Percentiles rank a stretch among this genome's conserved stretches.
These are phyloP conservation scores for Platycheirus rosarum DNA, from an alignment of 2,888 invertebrate species.

Conservation along the genomic window DNA sequence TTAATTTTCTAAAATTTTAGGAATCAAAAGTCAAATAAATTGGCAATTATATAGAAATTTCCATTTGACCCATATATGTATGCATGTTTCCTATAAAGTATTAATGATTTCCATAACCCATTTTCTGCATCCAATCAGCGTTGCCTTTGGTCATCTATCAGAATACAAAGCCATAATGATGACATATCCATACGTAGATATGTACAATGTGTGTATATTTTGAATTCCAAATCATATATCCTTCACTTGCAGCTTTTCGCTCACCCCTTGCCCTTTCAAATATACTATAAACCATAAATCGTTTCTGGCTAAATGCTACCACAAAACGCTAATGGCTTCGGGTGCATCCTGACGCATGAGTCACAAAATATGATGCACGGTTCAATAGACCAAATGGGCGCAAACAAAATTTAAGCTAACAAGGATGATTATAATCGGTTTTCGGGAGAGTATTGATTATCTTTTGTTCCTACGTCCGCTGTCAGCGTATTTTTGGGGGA, in stretches of 20 bases:
- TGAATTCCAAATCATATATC: slow-evolving; percentile 43
- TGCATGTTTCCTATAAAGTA: neutral
- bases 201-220: slow-evolving; percentile 4
- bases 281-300: slow-evolving; percentile 53
- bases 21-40: no score
- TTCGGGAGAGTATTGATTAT: no score
- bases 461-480: no score
- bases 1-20: no score
- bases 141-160: slow-evolving; percentile 44
- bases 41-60: no score
- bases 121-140: slow-evolving; percentile 50
- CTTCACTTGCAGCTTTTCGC: neutral
- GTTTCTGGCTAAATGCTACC: slow-evolving; percentile 70
- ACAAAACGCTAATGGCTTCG: slow-evolving; percentile 64
- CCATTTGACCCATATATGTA: neutral
- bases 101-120: slow-evolving; percentile 10
- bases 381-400: slow-evolving; percentile 42
- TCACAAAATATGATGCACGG: slow-evolving; percentile 54
- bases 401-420: slow-evolving; percentile 42
- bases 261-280: slow-evolving; percentile 34
- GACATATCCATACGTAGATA: slow-evolving; percentile 11
- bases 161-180: slow-evolving; percentile 38
- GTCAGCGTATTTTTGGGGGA: no score
- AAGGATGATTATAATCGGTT: slow-evolving; percentile 18
- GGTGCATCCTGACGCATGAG: slow-evolving; percentile 47